Conservation (phyloP, 2,113 vertebrate genomes). For the Anguilla japonica region DNA sequence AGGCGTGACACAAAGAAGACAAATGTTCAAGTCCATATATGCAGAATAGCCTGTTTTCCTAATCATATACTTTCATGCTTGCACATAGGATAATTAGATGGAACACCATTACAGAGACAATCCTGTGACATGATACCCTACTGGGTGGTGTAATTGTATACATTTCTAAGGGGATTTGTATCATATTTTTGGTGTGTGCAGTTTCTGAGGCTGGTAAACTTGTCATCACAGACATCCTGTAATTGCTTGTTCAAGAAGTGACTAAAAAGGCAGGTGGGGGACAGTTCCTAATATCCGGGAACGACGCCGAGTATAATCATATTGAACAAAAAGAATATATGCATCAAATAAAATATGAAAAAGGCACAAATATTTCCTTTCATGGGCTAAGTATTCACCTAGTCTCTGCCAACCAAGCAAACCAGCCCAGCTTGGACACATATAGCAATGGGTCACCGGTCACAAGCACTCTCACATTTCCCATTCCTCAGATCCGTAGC, state of each 20-base stretch:
- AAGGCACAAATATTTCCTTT: constrained; percentile 71
- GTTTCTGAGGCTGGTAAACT: background rate
- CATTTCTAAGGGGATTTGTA: background rate
- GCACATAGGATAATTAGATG: too few species aligned
- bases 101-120: too few species aligned
- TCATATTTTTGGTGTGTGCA: background rate
- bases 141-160: background rate
- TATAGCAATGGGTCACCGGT: constrained; percentile 57
- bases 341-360: constrained; percentile 77
- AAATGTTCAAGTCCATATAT: too few species aligned
- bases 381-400: constrained; percentile 70
- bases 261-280: background rate
- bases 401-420: constrained; percentile 43
- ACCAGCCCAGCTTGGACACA: constrained; percentile 57
- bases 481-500: constrained; percentile 65
- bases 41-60: too few species aligned
- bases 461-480: constrained; percentile 56
- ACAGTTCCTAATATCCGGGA: too few species aligned
- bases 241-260: background rate
- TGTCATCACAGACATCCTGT: background rate
- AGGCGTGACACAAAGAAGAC: too few species aligned
- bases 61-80: too few species aligned
- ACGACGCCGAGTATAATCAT: constrained; percentile 37
- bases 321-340: constrained; percentile 79
- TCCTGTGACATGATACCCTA: too few species aligned